Evolutionary conservation across 2,888 invertebrate species (phyloP), one percentile per base, ranked within the genome.

Genomic region (Seira ritae): DNA sequence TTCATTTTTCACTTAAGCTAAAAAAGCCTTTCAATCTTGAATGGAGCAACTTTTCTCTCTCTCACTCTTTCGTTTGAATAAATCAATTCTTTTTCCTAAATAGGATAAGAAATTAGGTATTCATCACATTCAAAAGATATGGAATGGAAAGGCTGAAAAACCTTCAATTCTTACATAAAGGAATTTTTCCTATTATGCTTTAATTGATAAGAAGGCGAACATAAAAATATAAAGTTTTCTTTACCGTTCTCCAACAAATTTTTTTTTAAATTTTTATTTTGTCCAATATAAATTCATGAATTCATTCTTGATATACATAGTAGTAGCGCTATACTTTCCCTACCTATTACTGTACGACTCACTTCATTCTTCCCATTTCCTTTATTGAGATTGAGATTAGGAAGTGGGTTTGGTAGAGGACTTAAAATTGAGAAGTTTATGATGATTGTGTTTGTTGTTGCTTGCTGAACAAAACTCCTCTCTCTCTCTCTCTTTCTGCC

Each of bases 401-500:
- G 22, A 62, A 22, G 22, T 20, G n/a, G 19, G 20, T 12, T 19
- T 8, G 62, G 22, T 2, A 20, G 3, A 62, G 60, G 62, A 62
- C 62, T 50, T 50, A 77, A 77, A 77, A 69, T 66, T 70, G 62
- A 77, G 24, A 77, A 70, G 77, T 77, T 77, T 69, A 70, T 62
- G 22, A 22, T 62, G 62, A 77, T 77, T 77, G 60, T 68, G 67
- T 68, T 76, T 67, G 68, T 76, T 76, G 24, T 50, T 66, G 66
- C 31, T 67, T 50, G 42, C 67, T 75, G 19, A 23, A 23, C 66
- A 76, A 62, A 22, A 42, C 42, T 8, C 42, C 6, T 8, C 22
- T 62, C 62, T 19, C 6, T 15, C 17, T 55, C 3, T 55, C 1
- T 2, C 15, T 55, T 55, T 12, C 42, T 60, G 4, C 17, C 15